These are phyloP conservation scores for Pocillopora grandis DNA, from an alignment of 92 coral and sea anemone genomes.

Conservation along the genomic window DNA sequence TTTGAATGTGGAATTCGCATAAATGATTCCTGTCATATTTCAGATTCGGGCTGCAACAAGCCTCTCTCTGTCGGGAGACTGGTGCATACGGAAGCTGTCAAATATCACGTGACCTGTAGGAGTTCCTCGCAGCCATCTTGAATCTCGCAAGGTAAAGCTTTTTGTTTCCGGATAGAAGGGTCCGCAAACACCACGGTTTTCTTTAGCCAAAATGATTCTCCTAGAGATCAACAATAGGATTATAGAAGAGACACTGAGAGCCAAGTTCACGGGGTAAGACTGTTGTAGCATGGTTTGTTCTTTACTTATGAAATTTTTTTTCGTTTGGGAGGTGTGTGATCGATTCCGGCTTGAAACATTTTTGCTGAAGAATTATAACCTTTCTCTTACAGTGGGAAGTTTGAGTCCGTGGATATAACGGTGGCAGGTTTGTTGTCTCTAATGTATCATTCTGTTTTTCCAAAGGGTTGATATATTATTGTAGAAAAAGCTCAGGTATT, in stretches of 20 bases:
- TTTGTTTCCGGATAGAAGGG: slow-evolving; percentile 39
- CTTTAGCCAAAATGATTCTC: slow-evolving; percentile 78
- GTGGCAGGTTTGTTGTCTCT: slow-evolving; percentile 80
- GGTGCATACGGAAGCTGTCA: slow-evolving; percentile 39
- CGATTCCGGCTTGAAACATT: not conserved
- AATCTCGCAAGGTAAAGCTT: slow-evolving; percentile 27
- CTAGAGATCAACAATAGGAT: slow-evolving; percentile 90
- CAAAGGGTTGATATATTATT: not conserved
- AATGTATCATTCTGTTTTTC: not conserved
- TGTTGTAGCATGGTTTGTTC: not conserved
- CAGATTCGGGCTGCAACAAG: not conserved
- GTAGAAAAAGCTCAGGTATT: no score
- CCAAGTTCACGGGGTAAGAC: slow-evolving; percentile 87
- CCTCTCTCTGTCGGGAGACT: not conserved
- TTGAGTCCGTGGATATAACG: slow-evolving; percentile 93
- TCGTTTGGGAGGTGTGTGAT: slow-evolving; percentile 4
- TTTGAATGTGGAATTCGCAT: no score
- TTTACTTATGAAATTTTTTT: slow-evolving; percentile 4
- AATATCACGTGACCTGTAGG: slow-evolving; percentile 75
- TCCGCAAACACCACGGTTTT: slow-evolving; percentile 17
- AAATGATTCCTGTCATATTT: not conserved
- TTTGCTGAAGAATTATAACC: not conserved
- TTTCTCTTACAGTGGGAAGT: slow-evolving; percentile 78
- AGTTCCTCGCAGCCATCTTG: slow-evolving; percentile 81
- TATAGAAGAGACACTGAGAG: slow-evolving; percentile 78